A percentile compares a stretch with the other conserved stretches of the same genome.
Evolutionary conservation across 2,888 invertebrate genomes (phyloP).

Genomic region (Aleiodes leptofemur): DNA sequence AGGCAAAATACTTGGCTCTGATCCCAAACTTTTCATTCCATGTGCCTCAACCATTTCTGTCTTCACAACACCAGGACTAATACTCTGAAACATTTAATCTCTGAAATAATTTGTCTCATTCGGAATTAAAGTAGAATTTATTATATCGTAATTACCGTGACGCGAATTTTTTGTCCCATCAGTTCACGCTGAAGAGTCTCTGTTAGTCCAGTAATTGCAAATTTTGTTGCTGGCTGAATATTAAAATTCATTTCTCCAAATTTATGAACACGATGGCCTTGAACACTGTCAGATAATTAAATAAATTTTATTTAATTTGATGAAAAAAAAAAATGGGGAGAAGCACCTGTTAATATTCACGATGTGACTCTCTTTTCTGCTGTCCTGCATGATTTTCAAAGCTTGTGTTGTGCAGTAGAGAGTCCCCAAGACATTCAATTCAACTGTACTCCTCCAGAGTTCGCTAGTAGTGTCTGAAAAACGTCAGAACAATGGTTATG

Average conservation of each 20-base stretch:
- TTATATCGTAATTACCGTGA: constrained; percentile 54
- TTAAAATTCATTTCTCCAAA: constrained; percentile 70
- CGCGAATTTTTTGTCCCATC: constrained; percentile 61
- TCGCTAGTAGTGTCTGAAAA: neutral
- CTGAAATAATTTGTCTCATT: constrained; percentile 6
- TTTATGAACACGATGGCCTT: constrained; percentile 75
- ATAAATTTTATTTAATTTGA: neutral
- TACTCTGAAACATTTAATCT: constrained; percentile 75
- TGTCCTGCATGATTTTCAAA: constrained; percentile 60
- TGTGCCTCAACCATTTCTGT: constrained; percentile 75
- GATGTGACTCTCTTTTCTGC: constrained; percentile 58
- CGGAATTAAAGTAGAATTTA: neutral
- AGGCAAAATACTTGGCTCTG: constrained; percentile 60
- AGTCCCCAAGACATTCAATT: constrained; percentile 64
- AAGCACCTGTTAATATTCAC: constrained; percentile 63
- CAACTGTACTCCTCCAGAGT: neutral
- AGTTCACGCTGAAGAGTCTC: constrained; percentile 79
- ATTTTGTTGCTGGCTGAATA: constrained; percentile 79
- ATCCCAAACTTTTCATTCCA: neutral
- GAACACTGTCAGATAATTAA: constrained; percentile 56
- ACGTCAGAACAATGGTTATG: too few species aligned
- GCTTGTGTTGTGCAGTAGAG: constrained; percentile 63
- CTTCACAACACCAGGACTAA: constrained; percentile 80
- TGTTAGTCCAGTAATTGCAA: constrained; percentile 78
- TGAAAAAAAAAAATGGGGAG: too few species aligned